These are phyloP conservation scores for Hepsetus odoe DNA, from an alignment of 2,113 vertebrate genomes.

Conservation along the genomic window DNA sequence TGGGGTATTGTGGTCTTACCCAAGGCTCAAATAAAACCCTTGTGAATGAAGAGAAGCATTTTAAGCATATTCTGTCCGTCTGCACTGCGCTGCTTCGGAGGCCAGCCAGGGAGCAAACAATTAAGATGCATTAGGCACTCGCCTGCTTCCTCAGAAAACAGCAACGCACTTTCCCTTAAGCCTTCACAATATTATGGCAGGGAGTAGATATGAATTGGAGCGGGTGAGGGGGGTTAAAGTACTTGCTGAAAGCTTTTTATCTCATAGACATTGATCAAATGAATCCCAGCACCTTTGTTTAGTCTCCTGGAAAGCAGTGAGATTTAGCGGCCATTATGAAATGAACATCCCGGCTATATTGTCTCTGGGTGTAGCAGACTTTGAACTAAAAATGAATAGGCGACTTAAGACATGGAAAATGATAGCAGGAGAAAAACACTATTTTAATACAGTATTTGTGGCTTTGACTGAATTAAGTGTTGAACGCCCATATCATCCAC, in stretches of 20 bases:
- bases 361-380: background rate
- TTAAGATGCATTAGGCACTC: conserved; percentile 35
- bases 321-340: background rate
- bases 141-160: background rate
- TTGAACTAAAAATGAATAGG: background rate
- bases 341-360: background rate
- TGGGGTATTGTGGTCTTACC: background rate
- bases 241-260: conserved; percentile 11
- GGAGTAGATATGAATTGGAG: background rate
- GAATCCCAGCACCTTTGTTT: background rate
- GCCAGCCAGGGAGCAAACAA: conserved; percentile 7
- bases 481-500: background rate
- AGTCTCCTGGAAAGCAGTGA: background rate
- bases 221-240: background rate
- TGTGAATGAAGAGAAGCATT: background rate
- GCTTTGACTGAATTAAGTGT: background rate
- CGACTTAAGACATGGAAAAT: background rate
- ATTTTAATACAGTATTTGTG: background rate
- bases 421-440: background rate
- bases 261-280: conserved; percentile 23
- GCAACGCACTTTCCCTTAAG: background rate
- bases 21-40: conserved; percentile 12
- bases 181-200: conserved; percentile 13
- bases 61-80: background rate
- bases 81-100: background rate